phyloP scores from a whole-genome alignment of 2,113 vertebrate species.

The Pelvicachromis taeniatus region DNA sequence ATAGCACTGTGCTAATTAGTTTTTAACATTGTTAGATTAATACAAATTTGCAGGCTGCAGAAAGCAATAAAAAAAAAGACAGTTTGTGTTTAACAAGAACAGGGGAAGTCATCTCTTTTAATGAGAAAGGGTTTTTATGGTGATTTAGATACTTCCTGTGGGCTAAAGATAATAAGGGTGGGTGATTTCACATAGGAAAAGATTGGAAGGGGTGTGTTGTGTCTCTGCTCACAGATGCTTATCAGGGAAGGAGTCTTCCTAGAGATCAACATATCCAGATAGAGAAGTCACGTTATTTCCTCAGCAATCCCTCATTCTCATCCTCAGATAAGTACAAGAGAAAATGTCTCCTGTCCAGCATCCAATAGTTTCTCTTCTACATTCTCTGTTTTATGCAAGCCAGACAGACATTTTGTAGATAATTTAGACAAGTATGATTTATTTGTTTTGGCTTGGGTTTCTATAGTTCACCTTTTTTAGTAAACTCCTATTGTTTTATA shows the following conservation, averaged over 20 bases:
- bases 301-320: conserved; percentile 32
- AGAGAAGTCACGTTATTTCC: conserved; percentile 57
- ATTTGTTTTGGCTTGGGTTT: neutral
- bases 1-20: neutral
- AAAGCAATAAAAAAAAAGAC: neutral
- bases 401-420: neutral
- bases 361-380: neutral
- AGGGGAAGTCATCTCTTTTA: neutral
- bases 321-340: conserved; percentile 49
- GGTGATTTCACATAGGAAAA: conserved; percentile 4
- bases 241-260: conserved; percentile 39
- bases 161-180: neutral
- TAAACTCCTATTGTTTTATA: neutral
- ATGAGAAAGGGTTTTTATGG: neutral
- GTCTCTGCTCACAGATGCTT: conserved; percentile 56
- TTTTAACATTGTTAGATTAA: neutral
- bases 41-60: neutral
- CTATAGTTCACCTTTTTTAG: neutral
- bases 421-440: neutral
- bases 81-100: neutral
- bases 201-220: conserved; percentile 45
- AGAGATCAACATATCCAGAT: conserved; percentile 47
- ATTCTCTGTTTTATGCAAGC: neutral
- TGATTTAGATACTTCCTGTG: neutral
- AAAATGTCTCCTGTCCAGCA: conserved; percentile 22